These are phyloP conservation scores for Damaliscus lunatus DNA, from an alignment of 2,113 vertebrate genomes.

Conservation along the genomic window DNA sequence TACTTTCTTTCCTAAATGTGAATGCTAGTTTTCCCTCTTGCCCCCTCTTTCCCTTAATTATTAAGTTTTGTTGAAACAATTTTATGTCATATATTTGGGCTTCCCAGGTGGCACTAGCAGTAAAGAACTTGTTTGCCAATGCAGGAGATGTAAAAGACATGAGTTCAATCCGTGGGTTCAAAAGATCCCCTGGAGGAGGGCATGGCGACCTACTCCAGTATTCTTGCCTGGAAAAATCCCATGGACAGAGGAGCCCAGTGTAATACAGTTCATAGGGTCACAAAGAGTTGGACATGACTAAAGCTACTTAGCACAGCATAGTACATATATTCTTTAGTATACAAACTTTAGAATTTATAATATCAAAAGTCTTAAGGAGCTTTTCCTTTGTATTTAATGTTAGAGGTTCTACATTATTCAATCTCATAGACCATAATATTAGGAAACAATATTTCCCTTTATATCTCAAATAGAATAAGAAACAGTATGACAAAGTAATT, in stretches of 20 bases:
- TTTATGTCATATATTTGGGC: not conserved
- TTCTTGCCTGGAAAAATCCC: not conserved
- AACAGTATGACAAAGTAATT: not conserved
- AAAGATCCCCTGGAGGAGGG: not conserved
- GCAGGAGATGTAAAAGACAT: not conserved
- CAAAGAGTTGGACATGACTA: not conserved
- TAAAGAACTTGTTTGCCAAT: not conserved
- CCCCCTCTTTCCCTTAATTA: not conserved
- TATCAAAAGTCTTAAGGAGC: not conserved
- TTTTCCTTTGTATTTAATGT: not conserved
- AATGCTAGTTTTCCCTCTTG: not conserved
- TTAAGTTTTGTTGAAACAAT: not conserved
- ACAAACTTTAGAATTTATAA: not conserved
- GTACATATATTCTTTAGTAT: not conserved
- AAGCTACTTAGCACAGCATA: not conserved
- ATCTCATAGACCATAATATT: not conserved
- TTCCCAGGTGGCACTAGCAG: not conserved
- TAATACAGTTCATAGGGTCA: not conserved
- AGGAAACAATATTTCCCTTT: not conserved
- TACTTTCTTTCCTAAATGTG: not conserved
- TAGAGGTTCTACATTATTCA: not conserved
- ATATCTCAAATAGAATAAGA: not conserved
- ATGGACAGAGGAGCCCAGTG: not conserved
- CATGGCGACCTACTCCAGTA: not conserved
- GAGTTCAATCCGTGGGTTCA: accelerated